phyloP scores from a whole-genome alignment of 1,140 invertebrate genomes.

The Atta colombica region DNA sequence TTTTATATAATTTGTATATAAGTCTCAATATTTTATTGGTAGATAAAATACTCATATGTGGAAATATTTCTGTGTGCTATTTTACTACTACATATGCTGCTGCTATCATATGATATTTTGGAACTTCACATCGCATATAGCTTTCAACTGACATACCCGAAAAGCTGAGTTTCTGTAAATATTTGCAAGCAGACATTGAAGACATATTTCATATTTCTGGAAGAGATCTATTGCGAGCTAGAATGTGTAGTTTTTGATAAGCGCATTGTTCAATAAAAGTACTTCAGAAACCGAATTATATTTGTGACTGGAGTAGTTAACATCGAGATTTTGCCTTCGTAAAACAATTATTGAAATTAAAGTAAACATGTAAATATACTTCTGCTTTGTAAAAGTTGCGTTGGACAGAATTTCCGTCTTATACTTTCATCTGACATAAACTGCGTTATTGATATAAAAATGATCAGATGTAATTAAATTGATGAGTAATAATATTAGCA shows the following conservation, averaged over 20 bases:
- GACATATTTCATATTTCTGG: constrained; percentile 14
- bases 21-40: not conserved
- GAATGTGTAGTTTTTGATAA: constrained; percentile 4
- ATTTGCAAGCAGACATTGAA: constrained; percentile 6
- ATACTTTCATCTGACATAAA: not conserved
- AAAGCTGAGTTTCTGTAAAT: constrained; percentile 25
- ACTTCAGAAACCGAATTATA: constrained; percentile 6
- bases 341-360: not conserved
- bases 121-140: not conserved
- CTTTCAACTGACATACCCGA: constrained; percentile 16
- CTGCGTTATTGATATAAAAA: not conserved
- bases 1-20: too few species aligned
- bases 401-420: not conserved
- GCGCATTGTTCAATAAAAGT: not conserved
- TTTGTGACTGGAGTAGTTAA: not conserved
- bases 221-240: not conserved
- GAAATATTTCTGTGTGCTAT: not conserved
- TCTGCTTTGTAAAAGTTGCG: not conserved
- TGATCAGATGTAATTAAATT: not conserved
- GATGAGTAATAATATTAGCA: not conserved
- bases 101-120: constrained; percentile 6
- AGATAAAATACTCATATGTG: constrained; percentile 7
- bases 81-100: not conserved
- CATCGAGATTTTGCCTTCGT: not conserved
- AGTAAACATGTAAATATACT: not conserved